A percentile compares a stretch with the other conserved stretches of the same genome.
Evolutionary conservation across 2,797 vertebrate species (phyloP).

Genomic region (Toxotes lorentzi): DNA sequence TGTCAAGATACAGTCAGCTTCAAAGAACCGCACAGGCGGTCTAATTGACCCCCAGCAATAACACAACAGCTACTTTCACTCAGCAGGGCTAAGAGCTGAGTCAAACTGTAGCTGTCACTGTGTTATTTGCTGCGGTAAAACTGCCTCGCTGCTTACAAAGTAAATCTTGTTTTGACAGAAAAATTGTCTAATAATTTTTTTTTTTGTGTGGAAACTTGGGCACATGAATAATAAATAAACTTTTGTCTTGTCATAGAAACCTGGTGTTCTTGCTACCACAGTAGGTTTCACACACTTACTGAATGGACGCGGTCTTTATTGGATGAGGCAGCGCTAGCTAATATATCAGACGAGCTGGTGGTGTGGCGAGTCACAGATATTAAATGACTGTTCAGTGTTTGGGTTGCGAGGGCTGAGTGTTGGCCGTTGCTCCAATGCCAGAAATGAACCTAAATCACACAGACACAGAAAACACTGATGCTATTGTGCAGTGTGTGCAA

Average conservation of each 20-base stretch:
- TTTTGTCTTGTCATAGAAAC: conserved; percentile 48
- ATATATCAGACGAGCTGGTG: conserved; percentile 72
- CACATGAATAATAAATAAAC: conserved; percentile 60
- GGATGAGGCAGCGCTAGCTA: conserved; percentile 65
- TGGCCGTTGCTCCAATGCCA: conserved; percentile 67
- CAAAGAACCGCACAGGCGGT: conserved; percentile 43
- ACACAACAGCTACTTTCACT: conserved; percentile 56
- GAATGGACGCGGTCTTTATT: conserved; percentile 59
- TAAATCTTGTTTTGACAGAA: conserved; percentile 47
- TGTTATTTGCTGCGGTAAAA: conserved; percentile 43
- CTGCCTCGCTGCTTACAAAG: conserved; percentile 20
- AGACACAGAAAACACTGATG: conserved; percentile 75
- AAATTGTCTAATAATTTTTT: conserved; percentile 42
- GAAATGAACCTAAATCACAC: conserved; percentile 74
- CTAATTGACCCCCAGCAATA: conserved; percentile 63
- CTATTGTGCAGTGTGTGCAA: conserved; percentile 72
- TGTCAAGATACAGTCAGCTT: conserved; percentile 61
- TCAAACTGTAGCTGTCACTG: conserved; percentile 43
- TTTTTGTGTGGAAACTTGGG: conserved; percentile 28
- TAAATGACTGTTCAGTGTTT: conserved; percentile 77
- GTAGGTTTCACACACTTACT: conserved; percentile 50
- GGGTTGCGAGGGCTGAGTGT: conserved; percentile 73
- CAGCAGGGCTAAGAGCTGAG: conserved; percentile 10
- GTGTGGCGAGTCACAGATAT: conserved; percentile 74
- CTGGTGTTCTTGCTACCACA: conserved; percentile 33